These are phyloP conservation scores for Lytechinus variegatus DNA, from an alignment of 35 echinoderm and acorn worm genomes.

Conservation along the genomic window DNA sequence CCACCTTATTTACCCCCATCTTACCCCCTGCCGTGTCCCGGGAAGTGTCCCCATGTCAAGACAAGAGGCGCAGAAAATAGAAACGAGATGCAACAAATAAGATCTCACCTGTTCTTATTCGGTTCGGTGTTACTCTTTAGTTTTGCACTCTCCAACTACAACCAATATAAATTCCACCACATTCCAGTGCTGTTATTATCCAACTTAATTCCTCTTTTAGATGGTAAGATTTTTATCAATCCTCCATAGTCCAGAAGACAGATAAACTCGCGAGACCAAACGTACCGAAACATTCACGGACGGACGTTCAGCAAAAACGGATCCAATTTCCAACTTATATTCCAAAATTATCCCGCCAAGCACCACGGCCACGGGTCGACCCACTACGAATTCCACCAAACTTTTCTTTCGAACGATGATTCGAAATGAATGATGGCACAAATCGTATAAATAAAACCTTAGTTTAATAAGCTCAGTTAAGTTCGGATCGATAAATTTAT, in stretches of 20 bases:
- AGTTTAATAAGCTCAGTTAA: background rate
- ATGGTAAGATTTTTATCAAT: background rate
- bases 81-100: no score
- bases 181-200: background rate
- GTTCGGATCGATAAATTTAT: background rate
- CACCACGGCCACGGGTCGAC: background rate
- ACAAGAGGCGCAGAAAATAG: no score
- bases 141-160: background rate
- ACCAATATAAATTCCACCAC: background rate
- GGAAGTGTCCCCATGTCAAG: no score
- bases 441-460: background rate
- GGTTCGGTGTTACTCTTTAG: no score
- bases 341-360: background rate
- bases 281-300: background rate
- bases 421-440: background rate
- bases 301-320: no score
- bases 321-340: background rate
- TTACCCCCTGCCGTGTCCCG: no score
- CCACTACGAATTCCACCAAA: background rate
- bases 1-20: no score
- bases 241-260: background rate
- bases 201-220: background rate
- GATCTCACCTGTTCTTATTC: no score
- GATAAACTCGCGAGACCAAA: background rate
- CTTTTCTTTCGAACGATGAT: background rate